Percentiles rank a stretch among this genome's conserved stretches.
Evolutionary conservation across 2,888 invertebrate species (phyloP).

Genomic region (Heliconius ethilla): DNA sequence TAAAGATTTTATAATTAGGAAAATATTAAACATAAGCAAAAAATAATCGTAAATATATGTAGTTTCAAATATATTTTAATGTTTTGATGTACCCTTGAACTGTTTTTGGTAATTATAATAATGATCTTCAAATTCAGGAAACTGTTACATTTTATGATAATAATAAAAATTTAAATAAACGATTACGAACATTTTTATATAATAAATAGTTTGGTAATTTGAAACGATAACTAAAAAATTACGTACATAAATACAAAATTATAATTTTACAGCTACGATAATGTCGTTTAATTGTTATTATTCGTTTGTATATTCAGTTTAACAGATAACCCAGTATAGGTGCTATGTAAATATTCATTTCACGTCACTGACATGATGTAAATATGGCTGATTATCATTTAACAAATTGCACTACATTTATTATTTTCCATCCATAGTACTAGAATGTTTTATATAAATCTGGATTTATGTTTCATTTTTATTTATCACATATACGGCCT

Average conservation of each 20-base stretch:
- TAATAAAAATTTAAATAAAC: not conserved
- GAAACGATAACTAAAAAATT: too few species aligned
- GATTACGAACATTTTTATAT: not conserved
- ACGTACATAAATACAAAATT: too few species aligned
- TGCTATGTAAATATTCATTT: constrained; percentile 19
- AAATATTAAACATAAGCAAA: too few species aligned
- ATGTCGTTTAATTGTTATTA: constrained; percentile 2
- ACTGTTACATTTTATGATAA: not conserved
- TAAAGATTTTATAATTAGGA: too few species aligned
- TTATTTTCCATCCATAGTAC: not conserved
- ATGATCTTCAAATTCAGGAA: not conserved
- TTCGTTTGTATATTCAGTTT: not conserved
- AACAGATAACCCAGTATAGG: not conserved
- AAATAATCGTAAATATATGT: too few species aligned
- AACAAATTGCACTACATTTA: constrained; percentile 3
- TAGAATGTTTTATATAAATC: not conserved
- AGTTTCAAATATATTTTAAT: too few species aligned
- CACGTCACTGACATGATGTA: constrained; percentile 1
- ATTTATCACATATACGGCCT: not conserved
- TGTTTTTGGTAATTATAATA: not conserved
- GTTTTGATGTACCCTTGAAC: too few species aligned
- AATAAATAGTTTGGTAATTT: too few species aligned
- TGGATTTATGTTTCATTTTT: not conserved
- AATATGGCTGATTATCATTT: constrained; percentile 10
- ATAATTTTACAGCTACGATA: not conserved